Base-by-base conservation (phyloP, 2,113 vertebrate genomes). In the Tetraodon nigroviridis region DNA sequence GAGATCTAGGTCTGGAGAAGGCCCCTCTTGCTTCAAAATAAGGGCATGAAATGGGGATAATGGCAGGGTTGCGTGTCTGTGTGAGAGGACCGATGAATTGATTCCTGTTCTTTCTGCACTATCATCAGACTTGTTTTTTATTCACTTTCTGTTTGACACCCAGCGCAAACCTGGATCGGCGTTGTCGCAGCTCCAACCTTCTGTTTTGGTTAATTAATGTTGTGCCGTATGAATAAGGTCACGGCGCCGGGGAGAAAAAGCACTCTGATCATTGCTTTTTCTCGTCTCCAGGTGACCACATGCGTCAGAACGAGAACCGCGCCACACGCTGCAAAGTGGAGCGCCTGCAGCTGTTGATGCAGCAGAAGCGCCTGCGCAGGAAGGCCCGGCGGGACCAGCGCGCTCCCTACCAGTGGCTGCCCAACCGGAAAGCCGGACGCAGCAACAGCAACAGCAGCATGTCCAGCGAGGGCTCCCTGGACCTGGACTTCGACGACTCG, bases 251-350 rank as follows among this genome's bases (percentile, higher is more conserved):
- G 46, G 5, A 51, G 46, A 53, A 18, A 21, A 1, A 11, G 32
- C 11, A 5, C 16, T 22, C 51, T 66, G 22, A 73, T 48, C 22
- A 0, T 22, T 46, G 16, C 6, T 13, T 17, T 46, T n/a, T 16
- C 3, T 19, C 4, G 10, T 4, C 0, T 60, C 7, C 78, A 98
- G 96, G 95, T 20, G 96, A 99, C 76, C 93, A 94, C 2, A 57
- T 97, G 58, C 93, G 96, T 55, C 95, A 99, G 91, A 97, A 95
- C 0, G 96, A 99, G 87, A 98, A 99, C 89, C 92, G 96, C 0
- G 95, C 95, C 17, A 98, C 96, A 0, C 95, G 96, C 70, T 97
- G 95, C 84, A 98, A 99, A 83, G 96, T 98, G 79, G 94, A 98
- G 41, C 93, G 95, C 0, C 90, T 99, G 79, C 96, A 98, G 91